phyloP scores from a whole-genome alignment of 2,797 vertebrate species.

The Heterohyrax brucei region DNA sequence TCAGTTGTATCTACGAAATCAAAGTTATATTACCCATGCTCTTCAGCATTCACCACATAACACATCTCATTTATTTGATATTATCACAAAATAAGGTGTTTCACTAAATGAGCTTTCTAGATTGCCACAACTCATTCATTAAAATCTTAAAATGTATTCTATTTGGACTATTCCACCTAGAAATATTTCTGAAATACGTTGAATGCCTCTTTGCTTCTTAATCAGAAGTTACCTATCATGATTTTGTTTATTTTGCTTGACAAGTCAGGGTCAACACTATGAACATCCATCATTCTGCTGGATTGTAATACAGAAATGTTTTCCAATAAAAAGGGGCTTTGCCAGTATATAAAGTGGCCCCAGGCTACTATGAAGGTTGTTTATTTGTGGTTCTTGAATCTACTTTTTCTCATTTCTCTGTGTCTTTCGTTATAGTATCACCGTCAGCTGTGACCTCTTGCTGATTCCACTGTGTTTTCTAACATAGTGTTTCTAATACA shows the following conservation, averaged over 20 bases:
- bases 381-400: constrained; percentile 14
- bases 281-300: not conserved
- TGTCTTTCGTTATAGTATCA: not conserved
- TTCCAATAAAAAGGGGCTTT: not conserved
- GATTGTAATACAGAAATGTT: not conserved
- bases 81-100: constrained; percentile 4
- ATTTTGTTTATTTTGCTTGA: constrained; percentile 47
- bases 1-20: constrained; percentile 23
- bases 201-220: constrained; percentile 28
- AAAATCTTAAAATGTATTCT: constrained; percentile 10
- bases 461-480: constrained; percentile 15
- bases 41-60: not conserved
- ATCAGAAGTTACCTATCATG: constrained; percentile 1
- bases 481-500: constrained; percentile 35
- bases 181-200: constrained; percentile 53
- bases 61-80: constrained; percentile 20
- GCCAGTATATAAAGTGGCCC: not conserved
- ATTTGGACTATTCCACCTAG: constrained; percentile 47
- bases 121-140: not conserved
- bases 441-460: not conserved
- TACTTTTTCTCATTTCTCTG: constrained; percentile 31
- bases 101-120: constrained; percentile 49
- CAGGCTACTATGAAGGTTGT: not conserved
- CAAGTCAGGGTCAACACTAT: not conserved
- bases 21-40: constrained; percentile 5